A percentile compares a stretch with the other conserved stretches of the same genome.
These are phyloP conservation scores for Tubulanus polymorphus DNA, from an alignment of 2,888 invertebrate genomes.

Conservation along the genomic window DNA sequence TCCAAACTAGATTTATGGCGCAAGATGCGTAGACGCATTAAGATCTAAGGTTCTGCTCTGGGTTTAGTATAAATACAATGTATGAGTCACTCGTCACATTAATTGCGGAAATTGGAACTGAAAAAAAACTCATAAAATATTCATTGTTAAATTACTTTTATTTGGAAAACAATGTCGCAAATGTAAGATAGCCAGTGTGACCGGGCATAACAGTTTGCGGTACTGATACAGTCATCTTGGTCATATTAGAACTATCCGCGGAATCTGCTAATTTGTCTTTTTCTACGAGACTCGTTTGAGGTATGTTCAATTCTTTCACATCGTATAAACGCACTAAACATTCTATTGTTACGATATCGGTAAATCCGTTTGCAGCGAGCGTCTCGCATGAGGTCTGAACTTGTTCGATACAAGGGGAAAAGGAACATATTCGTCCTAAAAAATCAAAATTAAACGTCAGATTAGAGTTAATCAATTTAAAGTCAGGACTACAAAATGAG, in stretches of 20 bases:
- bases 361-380: conserved; percentile 71
- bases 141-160: too few species aligned
- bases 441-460: too few species aligned
- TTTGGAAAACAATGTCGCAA: conserved; percentile 72
- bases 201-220: conserved; percentile 76
- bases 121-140: too few species aligned
- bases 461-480: too few species aligned
- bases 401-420: conserved; percentile 99
- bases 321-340: conserved; percentile 75
- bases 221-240: conserved; percentile 58
- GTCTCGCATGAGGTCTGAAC: conserved; percentile 81
- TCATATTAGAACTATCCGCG: background rate
- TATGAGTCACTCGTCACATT: too few species aligned
- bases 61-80: too few species aligned
- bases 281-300: conserved; percentile 54
- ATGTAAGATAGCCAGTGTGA: conserved; percentile 94
- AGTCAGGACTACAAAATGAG: too few species aligned
- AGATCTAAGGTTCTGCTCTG: too few species aligned
- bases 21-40: too few species aligned
- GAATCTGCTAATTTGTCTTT: conserved; percentile 6
- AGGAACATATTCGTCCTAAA: conserved; percentile 91
- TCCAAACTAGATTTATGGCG: too few species aligned
- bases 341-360: conserved; percentile 79
- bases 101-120: too few species aligned
- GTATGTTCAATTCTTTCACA: conserved; percentile 37